Conservation (phyloP, 1,140 invertebrate species). For the Alviniconcha marisindica region DNA sequence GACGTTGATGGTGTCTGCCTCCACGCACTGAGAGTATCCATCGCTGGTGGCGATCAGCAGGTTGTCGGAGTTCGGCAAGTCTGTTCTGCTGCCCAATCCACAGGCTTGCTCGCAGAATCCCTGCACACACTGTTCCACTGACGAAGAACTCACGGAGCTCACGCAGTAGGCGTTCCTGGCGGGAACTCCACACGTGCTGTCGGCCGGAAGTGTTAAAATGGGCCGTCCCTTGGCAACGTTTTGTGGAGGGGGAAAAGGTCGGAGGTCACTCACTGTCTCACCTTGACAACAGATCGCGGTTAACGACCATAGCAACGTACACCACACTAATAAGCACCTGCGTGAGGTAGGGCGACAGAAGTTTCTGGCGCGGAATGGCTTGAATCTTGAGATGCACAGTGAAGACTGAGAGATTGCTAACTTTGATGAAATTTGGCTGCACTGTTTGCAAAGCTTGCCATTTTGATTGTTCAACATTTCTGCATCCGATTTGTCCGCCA, state of each 20-base stretch:
- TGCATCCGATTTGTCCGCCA: too few species aligned
- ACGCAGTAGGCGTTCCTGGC: slow-evolving; percentile 67
- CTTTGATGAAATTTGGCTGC: background rate
- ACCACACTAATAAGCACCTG: background rate
- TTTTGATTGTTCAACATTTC: too few species aligned
- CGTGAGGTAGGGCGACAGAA: background rate
- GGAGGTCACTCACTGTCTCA: background rate
- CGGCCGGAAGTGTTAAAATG: slow-evolving; percentile 60
- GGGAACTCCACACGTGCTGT: slow-evolving; percentile 69
- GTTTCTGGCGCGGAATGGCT: background rate
- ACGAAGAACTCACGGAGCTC: slow-evolving; percentile 61
- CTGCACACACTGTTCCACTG: slow-evolving; percentile 60
- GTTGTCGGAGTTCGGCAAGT: slow-evolving; percentile 20
- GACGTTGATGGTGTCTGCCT: slow-evolving; percentile 64
- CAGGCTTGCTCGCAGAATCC: slow-evolving; percentile 70
- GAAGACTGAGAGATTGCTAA: background rate
- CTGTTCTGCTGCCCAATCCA: slow-evolving; percentile 53
- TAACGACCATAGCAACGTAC: background rate
- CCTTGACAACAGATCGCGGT: background rate
- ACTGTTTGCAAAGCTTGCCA: background rate
- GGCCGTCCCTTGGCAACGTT: slow-evolving; percentile 63
- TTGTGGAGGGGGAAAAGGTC: slow-evolving; percentile 16
- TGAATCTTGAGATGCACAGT: background rate
- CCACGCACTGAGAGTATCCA: slow-evolving; percentile 62
- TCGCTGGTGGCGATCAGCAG: slow-evolving; percentile 46